Evolutionary conservation across 1,140 invertebrate genomes (phyloP).

Genomic region (Pseudobourletiella spinata): DNA sequence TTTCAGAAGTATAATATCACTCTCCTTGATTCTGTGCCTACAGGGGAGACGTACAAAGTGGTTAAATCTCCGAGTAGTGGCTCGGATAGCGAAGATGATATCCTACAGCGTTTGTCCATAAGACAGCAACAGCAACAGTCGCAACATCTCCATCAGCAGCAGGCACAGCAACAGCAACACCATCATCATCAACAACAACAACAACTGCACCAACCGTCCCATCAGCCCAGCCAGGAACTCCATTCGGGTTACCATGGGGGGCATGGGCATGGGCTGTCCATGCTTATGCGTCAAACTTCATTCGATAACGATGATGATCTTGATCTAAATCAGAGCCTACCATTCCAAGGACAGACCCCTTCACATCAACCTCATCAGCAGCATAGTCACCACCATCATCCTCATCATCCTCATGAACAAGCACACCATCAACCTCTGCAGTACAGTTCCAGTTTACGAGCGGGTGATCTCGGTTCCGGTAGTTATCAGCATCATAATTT

Average conservation of each 20-base stretch:
- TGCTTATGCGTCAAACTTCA: background rate
- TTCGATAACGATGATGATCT: background rate
- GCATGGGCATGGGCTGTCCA: background rate
- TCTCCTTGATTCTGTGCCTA: no score
- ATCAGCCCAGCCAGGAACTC: conserved; percentile 24
- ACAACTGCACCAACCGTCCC: conserved; percentile 15
- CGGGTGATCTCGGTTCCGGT: background rate
- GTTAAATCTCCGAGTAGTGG: no score
- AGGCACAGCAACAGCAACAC: conserved; percentile 6
- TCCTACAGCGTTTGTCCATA: conserved; percentile 47
- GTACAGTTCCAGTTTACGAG: background rate
- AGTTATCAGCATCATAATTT: conserved; percentile 10
- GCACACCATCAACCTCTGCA: background rate
- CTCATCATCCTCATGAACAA: background rate
- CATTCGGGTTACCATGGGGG: background rate
- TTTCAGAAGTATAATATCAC: no score
- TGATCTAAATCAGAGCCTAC: background rate
- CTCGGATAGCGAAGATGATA: conserved; percentile 66
- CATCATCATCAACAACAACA: conserved; percentile 4
- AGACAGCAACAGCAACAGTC: background rate
- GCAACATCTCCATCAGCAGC: conserved; percentile 11
- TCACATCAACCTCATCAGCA: background rate
- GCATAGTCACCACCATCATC: background rate
- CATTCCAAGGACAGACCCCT: background rate
- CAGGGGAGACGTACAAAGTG: no score